Percentiles rank a stretch among this genome's conserved stretches.
Evolutionary conservation across 2,113 vertebrate genomes (phyloP).

Genomic region (Anarhynchus alexandrinus): DNA sequence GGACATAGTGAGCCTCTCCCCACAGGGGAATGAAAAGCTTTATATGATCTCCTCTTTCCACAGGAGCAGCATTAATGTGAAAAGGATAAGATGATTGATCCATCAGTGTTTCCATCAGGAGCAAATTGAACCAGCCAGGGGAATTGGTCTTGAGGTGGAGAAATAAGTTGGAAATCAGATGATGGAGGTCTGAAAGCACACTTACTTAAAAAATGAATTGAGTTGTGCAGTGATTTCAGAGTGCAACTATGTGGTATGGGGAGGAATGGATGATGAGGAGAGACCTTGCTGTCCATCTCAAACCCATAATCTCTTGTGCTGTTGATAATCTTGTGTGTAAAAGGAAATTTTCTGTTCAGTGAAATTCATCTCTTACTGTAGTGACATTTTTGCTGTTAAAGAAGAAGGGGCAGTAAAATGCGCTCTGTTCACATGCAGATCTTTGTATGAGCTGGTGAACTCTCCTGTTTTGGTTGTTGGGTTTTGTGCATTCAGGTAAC

Average conservation of each 20-base stretch:
- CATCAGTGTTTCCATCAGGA: not conserved
- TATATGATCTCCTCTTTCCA: not conserved
- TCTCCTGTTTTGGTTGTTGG: not conserved
- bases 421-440: not conserved
- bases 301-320: not conserved
- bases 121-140: not conserved
- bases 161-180: not conserved
- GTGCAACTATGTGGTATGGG: rapidly evolving
- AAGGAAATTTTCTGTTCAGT: not conserved
- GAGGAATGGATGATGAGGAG: not conserved
- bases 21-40: not conserved
- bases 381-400: not conserved
- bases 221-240: not conserved
- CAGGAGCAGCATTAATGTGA: not conserved
- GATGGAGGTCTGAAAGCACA: not conserved
- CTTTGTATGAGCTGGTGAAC: not conserved
- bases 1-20: not conserved
- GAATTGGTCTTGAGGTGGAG: not conserved
- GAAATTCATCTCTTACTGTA: not conserved
- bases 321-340: not conserved
- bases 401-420: not conserved
- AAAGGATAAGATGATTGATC: not conserved
- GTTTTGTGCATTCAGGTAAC: not conserved
- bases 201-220: not conserved
- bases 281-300: not conserved